Evolutionary conservation across 1,140 invertebrate genomes (phyloP).

Genomic region (Andricus grossulariae): DNA sequence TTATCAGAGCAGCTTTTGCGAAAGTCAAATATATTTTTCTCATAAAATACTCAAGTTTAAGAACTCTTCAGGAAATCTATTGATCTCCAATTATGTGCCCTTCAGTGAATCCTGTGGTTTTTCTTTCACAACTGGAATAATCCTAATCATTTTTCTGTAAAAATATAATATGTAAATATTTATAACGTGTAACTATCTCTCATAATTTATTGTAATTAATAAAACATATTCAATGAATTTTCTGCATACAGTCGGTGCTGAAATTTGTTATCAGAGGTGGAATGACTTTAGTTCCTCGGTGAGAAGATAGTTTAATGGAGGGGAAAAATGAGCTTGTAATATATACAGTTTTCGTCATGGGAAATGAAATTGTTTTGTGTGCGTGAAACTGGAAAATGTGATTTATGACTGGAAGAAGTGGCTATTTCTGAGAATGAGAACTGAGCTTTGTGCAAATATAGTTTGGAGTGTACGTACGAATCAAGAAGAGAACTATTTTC

Average conservation of each 20-base stretch:
- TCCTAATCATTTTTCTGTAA: no score
- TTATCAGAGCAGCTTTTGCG: neutral
- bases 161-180: no score
- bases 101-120: no score
- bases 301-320: slow-evolving; percentile 14
- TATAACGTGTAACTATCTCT: no score
- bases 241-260: neutral
- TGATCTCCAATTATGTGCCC: neutral
- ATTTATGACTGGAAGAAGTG: slow-evolving; percentile 21
- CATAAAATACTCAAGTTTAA: neutral
- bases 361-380: slow-evolving; percentile 16
- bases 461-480: slow-evolving; percentile 3
- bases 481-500: slow-evolving; percentile 15
- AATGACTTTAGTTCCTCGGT: slow-evolving; percentile 14
- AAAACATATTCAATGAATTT: neutral
- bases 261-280: slow-evolving; percentile 17
- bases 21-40: slow-evolving; percentile 23
- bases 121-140: no score
- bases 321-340: neutral
- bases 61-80: neutral
- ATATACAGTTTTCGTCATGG: slow-evolving; percentile 23
- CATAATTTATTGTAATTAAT: no score
- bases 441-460: slow-evolving; percentile 23
- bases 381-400: slow-evolving; percentile 20
- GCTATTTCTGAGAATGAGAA: slow-evolving; percentile 2